Base-by-base conservation (phyloP, 2,888 invertebrate genomes). In the Sericinus montela region DNA sequence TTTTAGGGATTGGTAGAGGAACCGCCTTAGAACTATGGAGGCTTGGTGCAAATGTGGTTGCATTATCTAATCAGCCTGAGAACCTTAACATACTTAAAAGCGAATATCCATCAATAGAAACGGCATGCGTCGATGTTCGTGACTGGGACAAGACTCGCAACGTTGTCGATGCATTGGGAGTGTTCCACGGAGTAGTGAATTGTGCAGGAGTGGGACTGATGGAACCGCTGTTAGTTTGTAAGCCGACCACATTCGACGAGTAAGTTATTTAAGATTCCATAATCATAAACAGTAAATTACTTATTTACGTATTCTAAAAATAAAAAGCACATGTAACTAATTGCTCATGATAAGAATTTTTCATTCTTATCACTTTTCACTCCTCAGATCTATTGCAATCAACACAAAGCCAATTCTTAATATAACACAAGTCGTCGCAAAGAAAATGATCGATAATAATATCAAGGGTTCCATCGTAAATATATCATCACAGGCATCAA, bases 391-490 rank as follows among this genome's bases (percentile, higher is more conserved):
- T 1, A 92, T 94, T 53, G 85, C 92, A 59, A 89, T 97, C 0
- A 98, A 98, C 70, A 92, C 95, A 0, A 96, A 95, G 78, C 92
- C 95, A 0, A 86, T 95, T 0, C 89, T 98, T 42, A 95, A 96
- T 70, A 91, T 97, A 0, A 94, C 94, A 13, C 97, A 98, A 90
- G 85, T 94, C 0, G 91, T 97, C 8, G 92, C 93, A 0, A 91
- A 91, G 50, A 91, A 93, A 67, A 92, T 98, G 91, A 90, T 95
- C 23, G 79, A 89, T 7, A 88, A 92, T 45, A 92, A 93, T 50
- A 82, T 85, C 41, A 91, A 92, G 35, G 96, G 97, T 1, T 90
- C 94, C 11, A 95, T 98, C 56, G 98, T 98, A 0, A 98, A 97
- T 72, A 79, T 98, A 15, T 98, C 98, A 0, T 98, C 98, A 0